Conservation (phyloP, 2,888 invertebrate species). For the Acronicta aceris region DNA sequence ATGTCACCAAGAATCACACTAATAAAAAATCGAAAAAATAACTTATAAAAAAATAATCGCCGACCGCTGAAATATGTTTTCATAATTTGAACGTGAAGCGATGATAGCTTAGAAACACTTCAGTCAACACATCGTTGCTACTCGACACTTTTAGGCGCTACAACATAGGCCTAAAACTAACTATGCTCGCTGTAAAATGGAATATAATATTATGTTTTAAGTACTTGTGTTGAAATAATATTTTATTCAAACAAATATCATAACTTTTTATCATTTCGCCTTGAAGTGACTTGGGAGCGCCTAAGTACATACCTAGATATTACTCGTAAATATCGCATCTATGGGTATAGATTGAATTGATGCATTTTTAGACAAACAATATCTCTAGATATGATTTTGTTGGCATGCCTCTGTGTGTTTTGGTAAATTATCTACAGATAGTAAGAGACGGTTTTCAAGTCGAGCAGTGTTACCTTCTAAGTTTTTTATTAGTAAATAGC, state of each 20-base stretch:
- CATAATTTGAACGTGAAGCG: neutral
- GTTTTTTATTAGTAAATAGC: too few relatives aligned
- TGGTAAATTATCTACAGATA: neutral
- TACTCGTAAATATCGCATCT: too few relatives aligned
- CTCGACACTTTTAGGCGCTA: neutral
- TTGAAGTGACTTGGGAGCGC: neutral
- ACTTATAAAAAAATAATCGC: too few relatives aligned
- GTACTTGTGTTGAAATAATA: neutral
- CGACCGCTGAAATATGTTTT: neutral
- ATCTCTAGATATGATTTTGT: too few relatives aligned
- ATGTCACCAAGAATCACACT: too few relatives aligned
- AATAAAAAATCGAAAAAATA: too few relatives aligned
- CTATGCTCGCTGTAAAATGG: neutral
- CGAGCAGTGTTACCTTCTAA: too few relatives aligned
- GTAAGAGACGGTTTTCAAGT: neutral
- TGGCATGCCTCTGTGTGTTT: too few relatives aligned
- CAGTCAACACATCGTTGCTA: neutral
- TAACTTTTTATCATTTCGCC: neutral
- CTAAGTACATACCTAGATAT: neutral
- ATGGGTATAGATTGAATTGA: too few relatives aligned
- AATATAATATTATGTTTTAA: neutral
- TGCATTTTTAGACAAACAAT: too few relatives aligned
- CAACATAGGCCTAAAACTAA: neutral
- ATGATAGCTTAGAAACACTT: neutral
- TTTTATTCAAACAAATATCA: neutral